Base-by-base conservation (phyloP, 2,797 vertebrate species). In the Pempheris klunzingeri region DNA sequence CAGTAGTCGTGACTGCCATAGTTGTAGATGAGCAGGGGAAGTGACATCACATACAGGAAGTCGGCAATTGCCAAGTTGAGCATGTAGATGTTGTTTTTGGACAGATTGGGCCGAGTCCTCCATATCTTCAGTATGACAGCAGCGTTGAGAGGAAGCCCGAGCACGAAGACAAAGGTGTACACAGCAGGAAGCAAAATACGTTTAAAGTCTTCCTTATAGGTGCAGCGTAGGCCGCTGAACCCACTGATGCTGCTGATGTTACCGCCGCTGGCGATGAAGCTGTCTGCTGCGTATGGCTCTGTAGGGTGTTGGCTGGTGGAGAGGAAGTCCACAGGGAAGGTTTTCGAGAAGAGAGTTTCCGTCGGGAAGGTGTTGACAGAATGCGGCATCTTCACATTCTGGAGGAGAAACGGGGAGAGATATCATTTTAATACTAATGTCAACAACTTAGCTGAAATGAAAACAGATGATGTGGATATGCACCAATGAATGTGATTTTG, bases 1-100 rank as follows among this genome's bases (percentile, higher is more conserved):
- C 98, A 99, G 77, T 98, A 97, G 91, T 99, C 98, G 17, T 94
- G 94, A 53, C 95, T 97, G 69, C 92, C 96, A 0, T 99, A 99
- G 94, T 99, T 99, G 92, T 97, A 99, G 90, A 99, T 96, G 77
- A 99, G 97, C 53, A 99, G 92, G 0, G 98, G 98, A 71, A 99
- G 95, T 2, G 98, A 99, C 86, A 96, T 97, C 85, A 97, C 96
- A 0, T 99, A 99, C 10, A 99, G 93, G 22, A 99, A 91, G 88
- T 99, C 98, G 0, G 98, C 98, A 18, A 84, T 72, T 11, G 98
- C 98, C 88, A 99, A 83, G 92, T 99, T 99, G 64, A 99, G 87
- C 93, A 96, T 99, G 84, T 98, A 99, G 92, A 99, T 95, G 26
- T 92, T 96, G 34, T 78, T 95, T 47, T 96, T 96, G 39, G 96